Base-by-base conservation (phyloP, 2,888 invertebrate species). In the Ochropacha duplaris region DNA sequence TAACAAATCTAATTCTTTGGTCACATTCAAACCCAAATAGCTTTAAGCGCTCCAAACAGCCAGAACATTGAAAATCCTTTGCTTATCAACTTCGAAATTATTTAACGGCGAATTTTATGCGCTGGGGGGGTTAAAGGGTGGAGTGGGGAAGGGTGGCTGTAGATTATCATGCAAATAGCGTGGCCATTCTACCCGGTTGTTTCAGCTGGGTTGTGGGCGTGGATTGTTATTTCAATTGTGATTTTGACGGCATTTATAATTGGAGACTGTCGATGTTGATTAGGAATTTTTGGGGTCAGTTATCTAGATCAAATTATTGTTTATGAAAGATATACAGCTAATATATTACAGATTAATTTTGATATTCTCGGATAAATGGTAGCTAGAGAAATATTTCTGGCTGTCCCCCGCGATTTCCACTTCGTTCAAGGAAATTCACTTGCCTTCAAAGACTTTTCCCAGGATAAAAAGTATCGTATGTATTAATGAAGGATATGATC, bases 161-260 rank as follows among this genome's bases (percentile, higher is more conserved):
- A 22, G 52, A 52, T 52, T 52, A 52, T 52, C 24, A 52, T 52
- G 52, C 31, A 52, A 52, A 52, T 52, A 34, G 19, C 52, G 52
- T 16, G 26, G n/a, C 50, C 50, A 44, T 44, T 44, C 19, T 19
- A n/a, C n/a, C 36, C n/a, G 31, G 31, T 52, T 52, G 52, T 52
- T 52, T 34, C 31, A 31, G 22, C 12, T 22, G 19, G 52, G 22
- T 16, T 31, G 19, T 16, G 51, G 51, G 19, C 26, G 14, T 9
- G 19, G 31, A 31, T 34, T 31, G 52, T 52, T 52, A 52, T 52
- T 31, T 34, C 31, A 52, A 52, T 31, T 34, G 52, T 31, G 16
- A 52, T 52, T 52, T 16, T 31, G 52, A 34, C 19, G 34, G 34
- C 22, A 22, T 52, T 52, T 22, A 31, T 52, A 52, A 52, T 52